Conservation (phyloP, 2,113 vertebrate species). For the Zosterops borbonicus region DNA sequence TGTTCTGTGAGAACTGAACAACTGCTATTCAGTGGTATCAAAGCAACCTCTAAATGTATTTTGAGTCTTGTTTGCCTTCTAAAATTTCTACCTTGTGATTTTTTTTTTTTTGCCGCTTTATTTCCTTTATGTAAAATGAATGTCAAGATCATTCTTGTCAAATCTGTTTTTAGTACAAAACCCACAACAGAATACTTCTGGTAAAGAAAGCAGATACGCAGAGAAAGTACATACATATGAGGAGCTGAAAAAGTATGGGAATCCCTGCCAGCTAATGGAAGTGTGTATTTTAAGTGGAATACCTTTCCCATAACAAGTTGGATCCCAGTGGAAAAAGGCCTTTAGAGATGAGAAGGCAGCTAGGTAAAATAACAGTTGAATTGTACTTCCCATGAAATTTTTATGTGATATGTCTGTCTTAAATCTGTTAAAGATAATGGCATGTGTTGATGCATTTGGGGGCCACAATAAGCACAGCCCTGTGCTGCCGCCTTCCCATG, state of each 20-base stretch:
- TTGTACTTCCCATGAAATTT: conserved; percentile 72
- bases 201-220: background rate
- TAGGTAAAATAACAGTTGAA: conserved; percentile 63
- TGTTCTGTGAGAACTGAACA: background rate
- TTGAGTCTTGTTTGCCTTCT: background rate
- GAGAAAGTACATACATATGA: background rate
- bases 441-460: conserved; percentile 25
- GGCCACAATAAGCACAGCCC: background rate
- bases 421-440: conserved; percentile 58
- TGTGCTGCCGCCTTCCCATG: background rate
- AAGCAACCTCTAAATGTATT: background rate
- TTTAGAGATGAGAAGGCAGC: conserved; percentile 59
- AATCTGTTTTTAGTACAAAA: conserved; percentile 19
- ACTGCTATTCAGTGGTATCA: background rate
- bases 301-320: conserved; percentile 54
- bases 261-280: conserved; percentile 63
- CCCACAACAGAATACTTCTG: background rate
- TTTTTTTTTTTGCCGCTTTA: conserved; percentile 3
- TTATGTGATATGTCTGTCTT: conserved; percentile 59
- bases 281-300: conserved; percentile 47
- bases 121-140: conserved; percentile 17
- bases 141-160: background rate
- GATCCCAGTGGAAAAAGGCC: conserved; percentile 63
- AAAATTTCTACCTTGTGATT: background rate
- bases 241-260: background rate